Conservation (phyloP, 2,113 vertebrate species). For the Psilopsiagon aymara region DNA sequence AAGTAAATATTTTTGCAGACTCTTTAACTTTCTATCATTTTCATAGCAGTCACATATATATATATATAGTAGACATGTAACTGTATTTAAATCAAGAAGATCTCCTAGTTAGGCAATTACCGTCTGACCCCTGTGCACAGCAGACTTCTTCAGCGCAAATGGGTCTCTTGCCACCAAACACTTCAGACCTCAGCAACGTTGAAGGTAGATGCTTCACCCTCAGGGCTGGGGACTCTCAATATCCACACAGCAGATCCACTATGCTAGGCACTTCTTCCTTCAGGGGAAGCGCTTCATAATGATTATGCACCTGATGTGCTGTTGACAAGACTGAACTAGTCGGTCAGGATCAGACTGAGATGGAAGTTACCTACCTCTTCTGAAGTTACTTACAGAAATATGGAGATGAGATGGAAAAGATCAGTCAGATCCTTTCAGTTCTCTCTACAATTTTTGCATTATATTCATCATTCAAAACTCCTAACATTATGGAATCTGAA, state of each 20-base stretch:
- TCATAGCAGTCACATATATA: not conserved
- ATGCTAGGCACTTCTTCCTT: not conserved
- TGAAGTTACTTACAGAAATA: not conserved
- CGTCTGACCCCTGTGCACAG: not conserved
- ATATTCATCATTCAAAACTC: not conserved
- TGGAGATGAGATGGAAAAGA: not conserved
- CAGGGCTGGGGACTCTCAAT: not conserved
- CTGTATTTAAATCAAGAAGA: not conserved
- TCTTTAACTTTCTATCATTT: not conserved
- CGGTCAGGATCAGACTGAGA: not conserved
- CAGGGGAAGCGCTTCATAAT: not conserved
- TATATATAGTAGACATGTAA: not conserved
- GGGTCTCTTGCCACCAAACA: not conserved
- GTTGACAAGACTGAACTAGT: not conserved
- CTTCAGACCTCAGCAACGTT: not conserved
- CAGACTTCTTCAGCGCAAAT: not conserved
- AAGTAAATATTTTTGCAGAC: not conserved
- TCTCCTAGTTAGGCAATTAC: not conserved
- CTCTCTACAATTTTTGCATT: not conserved
- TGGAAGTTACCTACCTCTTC: not conserved
- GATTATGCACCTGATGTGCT: not conserved
- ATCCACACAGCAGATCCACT: not conserved
- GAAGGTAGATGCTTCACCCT: not conserved
- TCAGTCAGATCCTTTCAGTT: not conserved
- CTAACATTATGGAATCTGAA: not conserved